Evolutionary conservation across 1,140 invertebrate species (phyloP), one percentile per base, ranked within the genome.

Genomic region (Onthophagus taurus): DNA sequence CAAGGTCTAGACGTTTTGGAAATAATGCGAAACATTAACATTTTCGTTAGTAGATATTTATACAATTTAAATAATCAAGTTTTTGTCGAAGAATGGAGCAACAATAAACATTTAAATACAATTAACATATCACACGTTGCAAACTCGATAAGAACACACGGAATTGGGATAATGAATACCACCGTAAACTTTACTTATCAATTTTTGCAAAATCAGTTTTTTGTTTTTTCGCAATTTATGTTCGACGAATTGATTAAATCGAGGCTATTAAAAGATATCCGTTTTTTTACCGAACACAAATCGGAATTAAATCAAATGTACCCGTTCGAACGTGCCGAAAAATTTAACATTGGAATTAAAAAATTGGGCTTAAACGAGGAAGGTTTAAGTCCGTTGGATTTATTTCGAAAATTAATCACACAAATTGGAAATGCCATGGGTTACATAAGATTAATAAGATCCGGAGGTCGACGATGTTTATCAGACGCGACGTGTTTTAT

Each of bases 241-340:
- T 98, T 86, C 64, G 94, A 99, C 67, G 96, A 99, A 67, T 92
- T 96, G 54, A 97, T 99, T 37, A 97, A 97, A 65, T 97, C 93
- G 0, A 75, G 89, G 41, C 67, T 99, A 0, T 77, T 92, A 39
- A 93, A 93, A 67, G 94, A 98, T 65, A 74, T 90, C 46, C 78
- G 83, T 43, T 82, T 69, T 55, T 78, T 80, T 49, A 74, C 77
- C 52, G 80, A 83, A 50, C 72, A 68, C 48, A 72, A 72, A 50
- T 62, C 51, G 14, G 61, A 68, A 26, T 60, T 69, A 34, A 68
- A 76, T 52, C 72, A 78, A 47, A 74, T 77, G 53, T 89, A 86
- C 64, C 72, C 77, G 0, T 97, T 89, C 65, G 90, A 95, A 52
- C 72, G 89, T 57, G 95, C 94, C 4, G 91, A 97, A 44, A 93